These are phyloP conservation scores for Sapajus apella DNA, from an alignment of 2,113 vertebrate genomes.

Conservation along the genomic window DNA sequence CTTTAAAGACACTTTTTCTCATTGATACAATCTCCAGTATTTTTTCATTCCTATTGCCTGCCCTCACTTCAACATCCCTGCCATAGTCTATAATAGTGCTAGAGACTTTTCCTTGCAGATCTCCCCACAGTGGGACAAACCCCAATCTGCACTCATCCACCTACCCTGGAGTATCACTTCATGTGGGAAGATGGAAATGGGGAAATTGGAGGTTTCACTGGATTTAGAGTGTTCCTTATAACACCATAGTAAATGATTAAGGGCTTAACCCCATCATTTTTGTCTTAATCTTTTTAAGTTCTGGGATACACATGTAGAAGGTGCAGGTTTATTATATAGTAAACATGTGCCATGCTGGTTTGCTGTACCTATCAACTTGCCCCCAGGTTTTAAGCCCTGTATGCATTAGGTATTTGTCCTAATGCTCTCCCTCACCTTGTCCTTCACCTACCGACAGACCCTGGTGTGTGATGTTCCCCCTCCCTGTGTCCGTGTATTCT, in stretches of 20 bases:
- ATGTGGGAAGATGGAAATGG: background rate
- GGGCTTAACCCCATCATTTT: background rate
- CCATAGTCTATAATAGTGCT: background rate
- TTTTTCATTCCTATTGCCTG: background rate
- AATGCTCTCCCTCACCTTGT: too few relatives aligned
- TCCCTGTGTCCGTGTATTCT: too few relatives aligned
- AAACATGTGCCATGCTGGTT: too few relatives aligned
- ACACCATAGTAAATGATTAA: background rate
- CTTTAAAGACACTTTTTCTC: background rate
- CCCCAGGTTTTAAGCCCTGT: too few relatives aligned
- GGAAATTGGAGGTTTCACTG: background rate
- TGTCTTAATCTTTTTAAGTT: background rate
- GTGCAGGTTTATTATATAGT: too few relatives aligned
- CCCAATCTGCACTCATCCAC: background rate
- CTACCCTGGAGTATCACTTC: background rate
- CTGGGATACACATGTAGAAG: too few relatives aligned
- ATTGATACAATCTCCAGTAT: background rate
- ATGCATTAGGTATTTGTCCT: too few relatives aligned
- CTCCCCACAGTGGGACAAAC: background rate
- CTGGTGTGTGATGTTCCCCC: too few relatives aligned
- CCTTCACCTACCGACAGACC: accelerated
- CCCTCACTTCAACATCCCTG: too few relatives aligned
- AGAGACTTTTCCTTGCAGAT: background rate
- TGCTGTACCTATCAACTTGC: too few relatives aligned
- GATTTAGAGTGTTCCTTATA: background rate